A percentile compares a stretch with the other conserved stretches of the same genome.
These are phyloP conservation scores for Ophion obscuratus DNA, from an alignment of 2,888 invertebrate genomes.

Conservation along the genomic window DNA sequence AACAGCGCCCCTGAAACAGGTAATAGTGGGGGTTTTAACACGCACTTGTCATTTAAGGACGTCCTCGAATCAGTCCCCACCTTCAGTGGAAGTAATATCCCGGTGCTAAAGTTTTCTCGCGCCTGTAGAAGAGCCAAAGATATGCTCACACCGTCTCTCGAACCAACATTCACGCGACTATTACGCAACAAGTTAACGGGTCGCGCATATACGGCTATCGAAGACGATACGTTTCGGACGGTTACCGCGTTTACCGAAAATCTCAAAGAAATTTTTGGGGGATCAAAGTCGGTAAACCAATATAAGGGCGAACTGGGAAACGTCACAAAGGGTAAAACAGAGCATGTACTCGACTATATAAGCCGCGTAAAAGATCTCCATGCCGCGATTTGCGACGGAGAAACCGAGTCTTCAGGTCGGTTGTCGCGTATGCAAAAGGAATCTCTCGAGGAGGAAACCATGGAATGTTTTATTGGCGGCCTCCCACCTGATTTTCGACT, in stretches of 20 bases:
- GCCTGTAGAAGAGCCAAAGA: slow-evolving; percentile 33
- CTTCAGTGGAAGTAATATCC: slow-evolving; percentile 29
- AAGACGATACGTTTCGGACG: too few species aligned
- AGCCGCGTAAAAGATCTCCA: slow-evolving; percentile 52
- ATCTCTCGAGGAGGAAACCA: slow-evolving; percentile 15
- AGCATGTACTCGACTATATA: slow-evolving; percentile 53
- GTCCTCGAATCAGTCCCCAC: slow-evolving; percentile 16
- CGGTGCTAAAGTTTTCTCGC: slow-evolving; percentile 21
- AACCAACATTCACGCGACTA: slow-evolving; percentile 8
- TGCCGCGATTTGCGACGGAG: slow-evolving; percentile 23
- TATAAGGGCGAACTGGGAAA: slow-evolving; percentile 44
- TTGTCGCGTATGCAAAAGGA: not conserved
- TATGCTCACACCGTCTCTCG: slow-evolving; percentile 11
- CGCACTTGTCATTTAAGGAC: slow-evolving; percentile 19
- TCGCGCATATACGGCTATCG: slow-evolving; percentile 45
- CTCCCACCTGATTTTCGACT: slow-evolving; percentile 28
- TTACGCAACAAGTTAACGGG: slow-evolving; percentile 36
- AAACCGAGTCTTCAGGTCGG: not conserved
- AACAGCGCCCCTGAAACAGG: not conserved
- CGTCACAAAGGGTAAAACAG: slow-evolving; percentile 15
- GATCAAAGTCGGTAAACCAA: slow-evolving; percentile 28
- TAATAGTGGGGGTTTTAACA: not conserved
- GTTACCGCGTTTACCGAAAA: slow-evolving; percentile 18
- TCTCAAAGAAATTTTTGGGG: slow-evolving; percentile 32
- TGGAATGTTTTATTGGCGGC: slow-evolving; percentile 30